A percentile compares a stretch with the other conserved stretches of the same genome.
Conservation (phyloP, 2,113 vertebrate genomes). For the Brachyistius frenatus region DNA sequence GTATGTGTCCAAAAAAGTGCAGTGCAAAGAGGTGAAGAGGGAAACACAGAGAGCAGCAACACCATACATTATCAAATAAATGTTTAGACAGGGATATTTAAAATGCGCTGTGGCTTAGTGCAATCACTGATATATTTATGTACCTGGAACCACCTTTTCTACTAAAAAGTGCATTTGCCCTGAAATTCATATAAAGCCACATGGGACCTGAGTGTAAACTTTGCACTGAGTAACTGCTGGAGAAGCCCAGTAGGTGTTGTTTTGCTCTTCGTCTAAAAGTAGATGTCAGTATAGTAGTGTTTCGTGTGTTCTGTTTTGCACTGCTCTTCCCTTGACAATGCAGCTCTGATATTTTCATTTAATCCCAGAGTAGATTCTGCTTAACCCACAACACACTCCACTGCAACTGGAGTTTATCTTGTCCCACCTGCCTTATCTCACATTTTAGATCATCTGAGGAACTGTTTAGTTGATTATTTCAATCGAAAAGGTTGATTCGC, state of each 20-base stretch:
- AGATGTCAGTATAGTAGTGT: slow-evolving; percentile 1
- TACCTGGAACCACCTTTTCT: not conserved
- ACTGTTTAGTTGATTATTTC: not conserved
- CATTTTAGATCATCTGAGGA: not conserved
- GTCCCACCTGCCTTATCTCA: not conserved
- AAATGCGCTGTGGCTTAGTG: not conserved
- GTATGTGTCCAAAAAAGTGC: not conserved
- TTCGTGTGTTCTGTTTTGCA: slow-evolving; percentile 18
- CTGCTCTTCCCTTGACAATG: slow-evolving; percentile 11
- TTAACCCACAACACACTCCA: slow-evolving; percentile 20
- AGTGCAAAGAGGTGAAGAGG: not conserved
- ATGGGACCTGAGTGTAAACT: slow-evolving; percentile 18
- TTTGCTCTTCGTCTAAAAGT: slow-evolving; percentile 42
- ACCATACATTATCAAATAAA: not conserved
- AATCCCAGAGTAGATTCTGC: slow-evolving; percentile 16
- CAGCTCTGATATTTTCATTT: slow-evolving; percentile 15
- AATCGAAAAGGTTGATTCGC: not conserved
- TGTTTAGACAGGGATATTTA: not conserved
- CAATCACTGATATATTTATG: not conserved
- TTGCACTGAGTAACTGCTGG: not conserved
- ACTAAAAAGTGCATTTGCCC: slow-evolving; percentile 29
- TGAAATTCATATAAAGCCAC: slow-evolving; percentile 32
- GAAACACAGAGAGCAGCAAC: slow-evolving; percentile 16
- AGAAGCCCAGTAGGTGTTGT: slow-evolving; percentile 33
- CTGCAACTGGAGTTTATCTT: not conserved